A percentile compares a stretch with the other conserved stretches of the same genome.
Evolutionary conservation across 2,113 vertebrate species (phyloP).

Genomic region (Osmerus eperlanus): DNA sequence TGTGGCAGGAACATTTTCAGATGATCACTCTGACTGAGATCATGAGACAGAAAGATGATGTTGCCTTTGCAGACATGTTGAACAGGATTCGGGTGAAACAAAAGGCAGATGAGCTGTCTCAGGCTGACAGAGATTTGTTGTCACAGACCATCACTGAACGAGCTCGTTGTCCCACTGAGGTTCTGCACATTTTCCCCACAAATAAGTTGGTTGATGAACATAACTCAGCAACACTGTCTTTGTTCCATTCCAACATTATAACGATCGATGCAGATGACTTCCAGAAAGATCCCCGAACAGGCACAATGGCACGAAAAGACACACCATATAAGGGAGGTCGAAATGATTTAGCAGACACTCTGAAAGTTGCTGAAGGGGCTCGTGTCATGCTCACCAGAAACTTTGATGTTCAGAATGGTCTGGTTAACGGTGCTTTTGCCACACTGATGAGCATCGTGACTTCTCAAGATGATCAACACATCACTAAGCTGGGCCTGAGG

Average conservation of each 20-base stretch:
- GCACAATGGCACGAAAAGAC: background rate
- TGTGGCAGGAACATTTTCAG: constrained; percentile 22
- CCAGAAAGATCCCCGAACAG: background rate
- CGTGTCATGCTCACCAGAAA: constrained; percentile 2
- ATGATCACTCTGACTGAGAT: constrained; percentile 42
- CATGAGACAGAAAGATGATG: constrained; percentile 47
- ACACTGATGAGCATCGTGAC: background rate
- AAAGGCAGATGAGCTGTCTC: too few relatives aligned
- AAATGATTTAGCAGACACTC: background rate
- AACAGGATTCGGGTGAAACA: too few relatives aligned
- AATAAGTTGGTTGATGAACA: too few relatives aligned
- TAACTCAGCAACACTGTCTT: too few relatives aligned
- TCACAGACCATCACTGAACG: too few relatives aligned
- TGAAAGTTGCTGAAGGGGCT: background rate
- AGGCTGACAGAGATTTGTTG: too few relatives aligned
- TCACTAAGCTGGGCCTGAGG: constrained; percentile 27
- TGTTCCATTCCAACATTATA: too few relatives aligned
- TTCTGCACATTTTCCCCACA: too few relatives aligned
- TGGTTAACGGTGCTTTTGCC: constrained; percentile 2
- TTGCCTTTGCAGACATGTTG: too few relatives aligned
- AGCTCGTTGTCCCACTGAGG: too few relatives aligned
- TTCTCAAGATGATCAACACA: too few relatives aligned
- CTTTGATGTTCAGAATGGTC: background rate
- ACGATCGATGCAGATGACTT: background rate
- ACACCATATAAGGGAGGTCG: background rate